These are phyloP conservation scores for Notoglanidium macrostoma DNA, from an alignment of 2,797 vertebrate genomes.

Conservation along the genomic window DNA sequence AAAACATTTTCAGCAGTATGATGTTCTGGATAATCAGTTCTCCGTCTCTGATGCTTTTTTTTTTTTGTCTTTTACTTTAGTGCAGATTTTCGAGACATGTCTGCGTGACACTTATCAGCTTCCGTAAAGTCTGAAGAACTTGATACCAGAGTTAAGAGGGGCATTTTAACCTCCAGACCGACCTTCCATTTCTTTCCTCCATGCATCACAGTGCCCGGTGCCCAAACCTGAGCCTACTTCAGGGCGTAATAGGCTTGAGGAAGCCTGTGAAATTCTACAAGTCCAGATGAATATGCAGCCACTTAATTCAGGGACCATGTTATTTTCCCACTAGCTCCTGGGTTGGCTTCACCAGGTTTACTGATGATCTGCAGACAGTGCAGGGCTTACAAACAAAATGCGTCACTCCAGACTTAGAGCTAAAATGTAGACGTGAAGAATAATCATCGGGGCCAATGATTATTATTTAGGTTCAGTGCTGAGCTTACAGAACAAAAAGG, in stretches of 20 bases:
- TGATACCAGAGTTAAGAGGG: background rate
- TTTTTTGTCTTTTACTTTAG: background rate
- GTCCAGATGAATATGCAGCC: conserved; percentile 49
- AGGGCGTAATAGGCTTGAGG: conserved; percentile 46
- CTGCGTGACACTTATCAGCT: conserved; percentile 25
- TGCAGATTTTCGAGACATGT: conserved; percentile 8
- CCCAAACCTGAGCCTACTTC: conserved; percentile 17
- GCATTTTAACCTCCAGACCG: background rate
- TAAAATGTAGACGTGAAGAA: background rate
- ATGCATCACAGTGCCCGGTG: background rate
- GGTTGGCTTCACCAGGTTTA: conserved; percentile 15
- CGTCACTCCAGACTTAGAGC: background rate
- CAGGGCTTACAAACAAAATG: background rate
- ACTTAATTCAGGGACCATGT: conserved; percentile 39
- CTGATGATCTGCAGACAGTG: conserved; percentile 5
- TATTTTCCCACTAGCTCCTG: conserved; percentile 46
- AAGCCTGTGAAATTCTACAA: conserved; percentile 61
- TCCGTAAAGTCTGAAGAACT: background rate
- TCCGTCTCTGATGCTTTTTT: background rate
- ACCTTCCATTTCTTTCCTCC: background rate
- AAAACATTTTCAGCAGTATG: background rate
- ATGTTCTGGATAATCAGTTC: background rate
- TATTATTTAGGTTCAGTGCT: conserved; percentile 6
- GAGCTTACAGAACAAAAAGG: background rate
- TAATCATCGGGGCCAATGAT: background rate